Conservation (phyloP, 2,113 vertebrate species). For the Ranitomeya variabilis region DNA sequence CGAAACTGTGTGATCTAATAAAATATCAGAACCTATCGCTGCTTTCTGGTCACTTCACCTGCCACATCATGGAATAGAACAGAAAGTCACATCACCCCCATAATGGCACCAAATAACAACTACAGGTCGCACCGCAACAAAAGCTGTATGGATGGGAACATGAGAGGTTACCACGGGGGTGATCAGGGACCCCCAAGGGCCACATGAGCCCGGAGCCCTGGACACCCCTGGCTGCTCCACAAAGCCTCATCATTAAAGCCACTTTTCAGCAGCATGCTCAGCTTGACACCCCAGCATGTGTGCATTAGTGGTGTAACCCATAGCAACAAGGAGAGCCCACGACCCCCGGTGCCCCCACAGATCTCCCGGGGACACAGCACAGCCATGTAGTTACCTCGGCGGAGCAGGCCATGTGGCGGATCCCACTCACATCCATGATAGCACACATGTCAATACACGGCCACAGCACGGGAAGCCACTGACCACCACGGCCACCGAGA, state of each 20-base stretch:
- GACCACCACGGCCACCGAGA: not conserved
- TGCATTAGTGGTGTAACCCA: not conserved
- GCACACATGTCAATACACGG: constrained; percentile 11
- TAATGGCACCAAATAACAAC: too few species aligned
- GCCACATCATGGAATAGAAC: too few species aligned
- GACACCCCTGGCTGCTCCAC: not conserved
- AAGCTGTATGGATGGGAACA: too few species aligned
- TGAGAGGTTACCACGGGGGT: too few species aligned
- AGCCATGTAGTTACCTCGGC: constrained; percentile 1
- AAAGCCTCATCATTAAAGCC: too few species aligned
- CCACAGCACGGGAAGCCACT: not conserved
- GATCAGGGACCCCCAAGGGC: not conserved
- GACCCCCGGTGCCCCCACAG: not conserved
- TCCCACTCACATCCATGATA: not conserved
- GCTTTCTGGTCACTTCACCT: too few species aligned
- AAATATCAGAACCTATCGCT: too few species aligned
- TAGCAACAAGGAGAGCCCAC: not conserved
- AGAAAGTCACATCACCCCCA: too few species aligned
- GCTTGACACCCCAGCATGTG: not conserved
- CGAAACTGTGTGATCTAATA: too few species aligned
- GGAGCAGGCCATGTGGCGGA: constrained; percentile 20
- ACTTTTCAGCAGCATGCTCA: not conserved
- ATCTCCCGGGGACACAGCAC: not conserved
- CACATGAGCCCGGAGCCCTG: too few species aligned
- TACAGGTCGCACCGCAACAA: too few species aligned